Evolutionary conservation across 2,888 invertebrate genomes (phyloP), one percentile per base, ranked within the genome.

Genomic region (Acronicta aceris): DNA sequence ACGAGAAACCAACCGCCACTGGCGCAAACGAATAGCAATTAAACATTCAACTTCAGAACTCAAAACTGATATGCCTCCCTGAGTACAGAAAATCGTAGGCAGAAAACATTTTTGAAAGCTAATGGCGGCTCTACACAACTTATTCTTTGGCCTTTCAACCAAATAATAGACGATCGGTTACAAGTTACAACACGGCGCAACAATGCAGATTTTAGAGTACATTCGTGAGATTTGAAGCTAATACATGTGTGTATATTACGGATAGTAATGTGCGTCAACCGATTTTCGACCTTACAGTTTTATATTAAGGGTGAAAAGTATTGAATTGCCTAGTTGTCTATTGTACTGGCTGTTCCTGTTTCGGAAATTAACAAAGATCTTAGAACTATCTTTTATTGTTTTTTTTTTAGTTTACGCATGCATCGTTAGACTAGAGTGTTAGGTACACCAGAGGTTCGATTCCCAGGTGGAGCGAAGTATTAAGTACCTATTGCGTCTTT

Each of bases 141-240:
- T 63, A 63, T 17, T 74, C 59, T 55, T 27, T 65, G 63, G 4
- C 25, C n/a, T 9, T 8, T 27, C 57, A 17, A 58, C 50, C 52
- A 27, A 67, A 75, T 71, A 71, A 78, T 75, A 59, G 64, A 1
- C 16, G 30, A 36, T 47, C 21, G 42, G 27, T 62, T 49, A 74
- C 71, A 64, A 30, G 36, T 69, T 74, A 62, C 69, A 70, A 74
- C 76, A 75, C 41, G 47, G 12, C 60, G 64, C 27, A 75, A 70
- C 70, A 76, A 68, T 73, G 76, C 72, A 71, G 72, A 53, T 65
- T 46, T 56, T 61, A 51, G 72, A 65, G 40, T 52, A 65, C 53
- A 47, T 51, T 59, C 45, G 47, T 65, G 72, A 59, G 76, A 71
- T 71, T 41, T 12, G 46, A 38, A 4, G 40, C 40, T 55, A 48